Percentiles rank a stretch among this genome's conserved stretches.
Evolutionary conservation across 2,888 invertebrate genomes (phyloP).

Genomic region (Tenthredo livida): DNA sequence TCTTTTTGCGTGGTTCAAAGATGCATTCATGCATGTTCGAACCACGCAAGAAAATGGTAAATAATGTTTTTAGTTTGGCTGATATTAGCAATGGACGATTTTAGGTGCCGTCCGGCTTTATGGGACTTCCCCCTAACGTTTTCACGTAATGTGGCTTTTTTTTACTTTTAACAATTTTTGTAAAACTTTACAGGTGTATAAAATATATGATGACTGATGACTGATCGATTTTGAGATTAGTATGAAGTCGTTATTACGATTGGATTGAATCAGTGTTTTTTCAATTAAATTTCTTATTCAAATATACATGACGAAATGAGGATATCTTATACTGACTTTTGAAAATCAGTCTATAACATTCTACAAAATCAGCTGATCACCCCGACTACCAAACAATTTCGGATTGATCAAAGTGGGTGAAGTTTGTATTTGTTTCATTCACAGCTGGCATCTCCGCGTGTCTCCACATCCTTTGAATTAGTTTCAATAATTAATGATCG

Average conservation of each 20-base stretch:
- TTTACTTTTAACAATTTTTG: constrained; percentile 3
- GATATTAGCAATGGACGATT: too few species aligned
- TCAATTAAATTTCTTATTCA: too few species aligned
- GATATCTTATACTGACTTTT: background rate
- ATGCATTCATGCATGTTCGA: too few species aligned
- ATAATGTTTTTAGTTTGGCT: too few species aligned
- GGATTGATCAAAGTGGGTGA: background rate
- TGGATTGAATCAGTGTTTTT: too few species aligned
- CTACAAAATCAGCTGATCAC: background rate
- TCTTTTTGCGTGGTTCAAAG: too few species aligned
- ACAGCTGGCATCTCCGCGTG: background rate
- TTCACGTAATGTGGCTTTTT: background rate
- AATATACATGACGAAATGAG: too few species aligned
- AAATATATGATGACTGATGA: background rate
- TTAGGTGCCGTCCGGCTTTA: too few species aligned
- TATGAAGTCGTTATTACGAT: too few species aligned
- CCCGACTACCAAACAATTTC: background rate
- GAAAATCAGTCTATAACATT: background rate
- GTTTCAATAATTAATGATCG: background rate
- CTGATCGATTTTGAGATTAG: background rate
- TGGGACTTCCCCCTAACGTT: too few species aligned
- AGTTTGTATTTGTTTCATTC: background rate
- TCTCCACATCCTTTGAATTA: background rate
- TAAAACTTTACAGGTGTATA: background rate
- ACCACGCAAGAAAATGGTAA: too few species aligned